Evolutionary conservation across 1,140 invertebrate genomes (phyloP), one percentile per base, ranked within the genome.

Genomic region (Episyrphus balteatus): DNA sequence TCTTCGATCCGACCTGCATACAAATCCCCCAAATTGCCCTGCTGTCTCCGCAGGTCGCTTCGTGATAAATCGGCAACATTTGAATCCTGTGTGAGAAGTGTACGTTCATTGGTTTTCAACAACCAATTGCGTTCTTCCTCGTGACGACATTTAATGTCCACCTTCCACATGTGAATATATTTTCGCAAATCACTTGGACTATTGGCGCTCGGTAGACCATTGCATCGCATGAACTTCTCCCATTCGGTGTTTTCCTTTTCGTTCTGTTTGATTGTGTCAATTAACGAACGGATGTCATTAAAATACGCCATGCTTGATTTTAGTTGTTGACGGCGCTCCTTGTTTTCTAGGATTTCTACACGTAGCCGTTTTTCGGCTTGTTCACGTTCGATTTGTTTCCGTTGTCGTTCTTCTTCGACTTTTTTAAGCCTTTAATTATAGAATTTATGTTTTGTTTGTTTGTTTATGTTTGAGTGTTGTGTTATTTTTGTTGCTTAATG

Each of bases 201-300:
- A 3, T 62, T 66, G 1, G 79, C 75, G 59, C 80, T 74, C 0
- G 81, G 81, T n/a, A 82, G 61, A 18, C 78, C 75, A 42, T 79
- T 76, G 54, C 80, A 82, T 9, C 71, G 71, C 61, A 81, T 68
- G 50, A 76, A 81, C 32, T 75, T 71, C 26, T 70, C 49, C 81
- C 81, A 83, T 64, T 83, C 63, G 10, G 55, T 43, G 13, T 66
- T 47, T 13, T 64, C 55, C 0, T 58, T 55, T 30, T 58, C 56
- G 1, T 49, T 51, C 13, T 49, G 53, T 44, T 61, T 64, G 32
- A 67, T 65, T 42, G 49, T 55, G 14, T 61, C 55, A 14, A 62
- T 68, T 45, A 52, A 50, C 21, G 55, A 48, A 3, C 51, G 57
- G 2, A 66, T 59, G 1, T 48, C 38, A 12, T 56, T 54, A 38